Conservation (phyloP, 2,888 invertebrate species). For the Melanophora roralis region DNA sequence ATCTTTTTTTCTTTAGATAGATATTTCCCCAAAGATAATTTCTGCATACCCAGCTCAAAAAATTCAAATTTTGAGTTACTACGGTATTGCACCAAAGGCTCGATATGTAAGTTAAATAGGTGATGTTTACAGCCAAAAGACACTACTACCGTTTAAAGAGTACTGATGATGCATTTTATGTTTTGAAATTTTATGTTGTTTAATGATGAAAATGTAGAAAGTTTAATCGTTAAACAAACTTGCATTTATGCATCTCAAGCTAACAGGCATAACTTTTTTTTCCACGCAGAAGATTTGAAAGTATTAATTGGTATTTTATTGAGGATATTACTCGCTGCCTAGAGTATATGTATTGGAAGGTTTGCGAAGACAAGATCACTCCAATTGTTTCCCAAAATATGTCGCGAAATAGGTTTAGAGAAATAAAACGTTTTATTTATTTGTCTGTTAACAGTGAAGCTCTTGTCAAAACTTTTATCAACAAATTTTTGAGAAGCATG, state of each 20-base stretch:
- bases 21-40: no score
- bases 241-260: neutral
- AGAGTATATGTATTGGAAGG: constrained; percentile 46
- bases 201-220: constrained; percentile 8
- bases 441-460: constrained; percentile 26
- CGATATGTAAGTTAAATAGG: no score
- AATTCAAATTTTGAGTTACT: no score
- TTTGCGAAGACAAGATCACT: constrained; percentile 38
- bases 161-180: no score
- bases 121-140: no score
- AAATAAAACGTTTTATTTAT: constrained; percentile 31
- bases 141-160: no score
- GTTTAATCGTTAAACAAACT: constrained; percentile 7
- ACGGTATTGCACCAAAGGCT: no score
- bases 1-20: no score
- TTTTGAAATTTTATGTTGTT: no score
- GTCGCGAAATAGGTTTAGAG: constrained; percentile 29
- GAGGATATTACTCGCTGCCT: constrained; percentile 46
- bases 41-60: no score
- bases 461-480: no score
- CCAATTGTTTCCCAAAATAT: constrained; percentile 44
- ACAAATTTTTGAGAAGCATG: no score
- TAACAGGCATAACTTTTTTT: constrained; percentile 16
- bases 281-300: constrained; percentile 27
- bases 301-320: constrained; percentile 45